Evolutionary conservation across 2,888 invertebrate species (phyloP).

Genomic region (Xylota sylvarum): DNA sequence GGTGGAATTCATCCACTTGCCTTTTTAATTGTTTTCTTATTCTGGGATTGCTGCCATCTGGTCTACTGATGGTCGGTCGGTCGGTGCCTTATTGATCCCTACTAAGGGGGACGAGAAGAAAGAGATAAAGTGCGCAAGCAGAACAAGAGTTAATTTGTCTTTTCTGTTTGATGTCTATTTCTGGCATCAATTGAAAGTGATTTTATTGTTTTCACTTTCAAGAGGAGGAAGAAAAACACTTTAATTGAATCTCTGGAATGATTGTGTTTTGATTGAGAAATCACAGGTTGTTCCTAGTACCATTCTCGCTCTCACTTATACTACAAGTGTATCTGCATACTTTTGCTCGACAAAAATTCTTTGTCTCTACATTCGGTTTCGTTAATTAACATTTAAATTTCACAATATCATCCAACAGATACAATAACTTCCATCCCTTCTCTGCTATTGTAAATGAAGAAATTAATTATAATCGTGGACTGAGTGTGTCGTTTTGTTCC

Average conservation of each 20-base stretch:
- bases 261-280: constrained; percentile 63
- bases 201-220: constrained; percentile 47
- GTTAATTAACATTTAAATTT: constrained; percentile 14
- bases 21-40: constrained; percentile 25
- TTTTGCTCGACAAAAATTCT: background rate
- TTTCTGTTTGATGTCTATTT: constrained; percentile 69
- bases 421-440: constrained; percentile 4
- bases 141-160: constrained; percentile 63
- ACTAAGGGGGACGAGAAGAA: background rate
- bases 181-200: constrained; percentile 55
- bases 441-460: constrained; percentile 25
- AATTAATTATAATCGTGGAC: constrained; percentile 60
- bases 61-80: constrained; percentile 33
- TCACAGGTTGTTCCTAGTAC: constrained; percentile 17
- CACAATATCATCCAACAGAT: constrained; percentile 24
- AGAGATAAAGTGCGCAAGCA: background rate
- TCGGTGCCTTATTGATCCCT: constrained; percentile 36
- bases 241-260: constrained; percentile 42
- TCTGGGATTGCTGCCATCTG: constrained; percentile 58
- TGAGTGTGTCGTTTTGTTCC: constrained; percentile 19
- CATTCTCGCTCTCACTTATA: background rate
- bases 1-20: constrained; percentile 57
- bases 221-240: background rate
- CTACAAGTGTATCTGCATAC: background rate
- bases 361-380: background rate